Conservation (phyloP, 92 coral and sea anemone species). For the Ricordea florida region DNA sequence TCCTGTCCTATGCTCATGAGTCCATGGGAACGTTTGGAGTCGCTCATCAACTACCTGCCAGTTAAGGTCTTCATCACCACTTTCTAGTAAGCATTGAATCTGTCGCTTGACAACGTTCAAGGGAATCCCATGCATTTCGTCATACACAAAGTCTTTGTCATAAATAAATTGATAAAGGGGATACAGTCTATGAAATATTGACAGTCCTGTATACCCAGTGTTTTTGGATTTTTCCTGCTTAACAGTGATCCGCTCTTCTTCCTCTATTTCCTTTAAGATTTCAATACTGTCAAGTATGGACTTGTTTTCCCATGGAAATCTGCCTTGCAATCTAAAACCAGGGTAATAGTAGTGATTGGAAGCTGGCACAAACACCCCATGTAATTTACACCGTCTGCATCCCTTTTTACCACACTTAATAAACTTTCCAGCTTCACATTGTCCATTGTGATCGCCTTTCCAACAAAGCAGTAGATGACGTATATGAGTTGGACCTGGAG, state of each 20-base stretch:
- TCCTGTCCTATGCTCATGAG: conserved; percentile 48
- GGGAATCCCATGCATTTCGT: conserved; percentile 64
- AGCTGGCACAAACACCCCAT: conserved; percentile 47
- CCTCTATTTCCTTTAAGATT: conserved; percentile 44
- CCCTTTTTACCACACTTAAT: conserved; percentile 66
- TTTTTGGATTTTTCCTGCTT: conserved; percentile 44
- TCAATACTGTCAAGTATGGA: conserved; percentile 33
- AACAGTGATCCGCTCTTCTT: conserved; percentile 64
- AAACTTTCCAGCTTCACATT: conserved; percentile 69
- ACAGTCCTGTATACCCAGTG: conserved; percentile 61
- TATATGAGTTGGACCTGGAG: conserved; percentile 33
- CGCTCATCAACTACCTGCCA: conserved; percentile 58
- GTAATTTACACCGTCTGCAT: conserved; percentile 50
- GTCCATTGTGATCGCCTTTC: conserved; percentile 68
- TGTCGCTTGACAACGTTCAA: conserved; percentile 61
- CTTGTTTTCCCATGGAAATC: conserved; percentile 38
- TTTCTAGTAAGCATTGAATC: conserved; percentile 14
- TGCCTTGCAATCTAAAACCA: conserved; percentile 54
- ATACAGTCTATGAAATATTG: conserved; percentile 57
- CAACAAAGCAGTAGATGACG: conserved; percentile 67
- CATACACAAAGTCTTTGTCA: conserved; percentile 57
- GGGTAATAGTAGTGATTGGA: conserved; percentile 70
- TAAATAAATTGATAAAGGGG: conserved; percentile 60
- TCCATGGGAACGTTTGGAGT: conserved; percentile 59
- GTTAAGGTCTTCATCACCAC: conserved; percentile 41